phyloP scores from a whole-genome alignment of 2,113 vertebrate species.

The Nematolebias whitei region DNA sequence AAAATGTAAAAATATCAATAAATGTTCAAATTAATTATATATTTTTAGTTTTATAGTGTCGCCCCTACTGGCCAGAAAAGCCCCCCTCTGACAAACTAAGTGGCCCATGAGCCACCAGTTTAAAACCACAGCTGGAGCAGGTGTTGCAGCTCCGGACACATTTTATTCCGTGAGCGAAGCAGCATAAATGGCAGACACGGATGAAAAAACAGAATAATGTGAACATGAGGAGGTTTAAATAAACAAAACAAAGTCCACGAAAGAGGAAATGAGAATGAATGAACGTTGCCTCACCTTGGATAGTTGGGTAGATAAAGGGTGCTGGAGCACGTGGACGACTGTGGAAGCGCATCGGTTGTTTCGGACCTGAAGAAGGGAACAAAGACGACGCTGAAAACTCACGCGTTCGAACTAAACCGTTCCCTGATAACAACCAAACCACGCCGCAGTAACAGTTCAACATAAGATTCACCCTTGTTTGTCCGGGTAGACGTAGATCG shows the following conservation, averaged over 20 bases:
- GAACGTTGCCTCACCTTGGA: constrained; percentile 81
- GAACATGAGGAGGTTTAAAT: neutral
- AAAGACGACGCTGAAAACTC: constrained; percentile 3
- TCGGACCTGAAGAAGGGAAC: constrained; percentile 83
- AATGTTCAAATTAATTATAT: too few relatives aligned
- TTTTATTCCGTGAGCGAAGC: too few relatives aligned
- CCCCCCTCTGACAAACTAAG: too few relatives aligned
- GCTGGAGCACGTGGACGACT: constrained; percentile 97
- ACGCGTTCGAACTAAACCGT: fast-evolving
- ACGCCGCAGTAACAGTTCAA: neutral
- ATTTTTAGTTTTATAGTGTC: too few relatives aligned
- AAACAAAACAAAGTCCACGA: too few relatives aligned
- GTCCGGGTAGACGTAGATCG: constrained; percentile 95
- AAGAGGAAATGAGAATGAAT: too few relatives aligned
- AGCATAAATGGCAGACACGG: too few relatives aligned
- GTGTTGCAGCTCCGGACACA: too few relatives aligned
- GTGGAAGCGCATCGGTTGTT: constrained; percentile 91
- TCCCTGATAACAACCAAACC: neutral
- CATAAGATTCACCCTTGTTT: constrained; percentile 86
- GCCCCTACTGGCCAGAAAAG: too few relatives aligned
- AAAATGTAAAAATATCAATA: too few relatives aligned
- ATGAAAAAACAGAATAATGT: neutral
- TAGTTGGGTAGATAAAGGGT: constrained; percentile 96
- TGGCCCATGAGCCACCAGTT: too few relatives aligned
- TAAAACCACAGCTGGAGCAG: too few relatives aligned